Evolutionary conservation across 2,113 vertebrate species (phyloP).

Genomic region (Chloroceryle aenea): DNA sequence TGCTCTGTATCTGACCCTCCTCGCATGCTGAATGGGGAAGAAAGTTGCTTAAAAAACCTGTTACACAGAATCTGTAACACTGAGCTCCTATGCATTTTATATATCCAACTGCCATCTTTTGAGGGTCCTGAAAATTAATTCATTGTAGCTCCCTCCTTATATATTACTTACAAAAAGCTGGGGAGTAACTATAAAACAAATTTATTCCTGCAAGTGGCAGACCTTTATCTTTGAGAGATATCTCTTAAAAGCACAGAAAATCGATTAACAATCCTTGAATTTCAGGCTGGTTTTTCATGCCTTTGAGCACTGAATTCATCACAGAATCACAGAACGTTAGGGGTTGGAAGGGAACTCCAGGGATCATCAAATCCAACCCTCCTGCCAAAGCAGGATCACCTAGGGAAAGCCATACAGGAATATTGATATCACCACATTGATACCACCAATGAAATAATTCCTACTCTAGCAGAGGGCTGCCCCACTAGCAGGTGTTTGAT

Average conservation of each 20-base stretch:
- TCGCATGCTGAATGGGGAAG: neutral
- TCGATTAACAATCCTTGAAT: neutral
- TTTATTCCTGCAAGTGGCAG: neutral
- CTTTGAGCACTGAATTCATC: neutral
- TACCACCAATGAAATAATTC: neutral
- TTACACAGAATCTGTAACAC: neutral
- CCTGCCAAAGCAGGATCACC: too few species aligned
- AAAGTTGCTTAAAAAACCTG: neutral
- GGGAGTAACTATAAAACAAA: neutral
- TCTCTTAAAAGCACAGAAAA: neutral
- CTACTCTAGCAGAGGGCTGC: neutral
- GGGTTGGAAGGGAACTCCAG: too few species aligned
- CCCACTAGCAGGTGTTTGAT: neutral
- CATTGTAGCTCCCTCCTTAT: neutral
- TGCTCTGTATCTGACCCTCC: rapidly evolving
- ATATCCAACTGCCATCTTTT: neutral
- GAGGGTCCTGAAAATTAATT: neutral
- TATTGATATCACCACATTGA: neutral
- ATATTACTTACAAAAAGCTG: neutral
- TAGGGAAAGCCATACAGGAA: too few species aligned
- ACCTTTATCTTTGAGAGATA: neutral
- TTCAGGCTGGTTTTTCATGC: neutral
- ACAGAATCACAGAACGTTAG: too few species aligned
- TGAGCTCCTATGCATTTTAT: neutral
- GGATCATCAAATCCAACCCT: too few species aligned